Conservation (phyloP, 2,888 invertebrate genomes). For the Ornithoptera priamus region DNA sequence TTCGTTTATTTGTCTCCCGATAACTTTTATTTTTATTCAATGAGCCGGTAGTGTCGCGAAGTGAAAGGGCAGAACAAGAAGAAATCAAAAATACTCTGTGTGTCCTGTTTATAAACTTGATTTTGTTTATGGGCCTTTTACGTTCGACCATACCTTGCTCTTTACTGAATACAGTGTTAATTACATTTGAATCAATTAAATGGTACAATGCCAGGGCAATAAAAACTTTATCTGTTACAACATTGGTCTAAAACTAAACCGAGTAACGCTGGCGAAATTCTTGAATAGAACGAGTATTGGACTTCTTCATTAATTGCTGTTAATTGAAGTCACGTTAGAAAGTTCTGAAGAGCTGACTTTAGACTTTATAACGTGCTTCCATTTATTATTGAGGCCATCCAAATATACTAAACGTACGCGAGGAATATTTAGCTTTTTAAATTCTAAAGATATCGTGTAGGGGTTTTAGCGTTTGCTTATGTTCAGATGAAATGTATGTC, state of each 20-base stretch:
- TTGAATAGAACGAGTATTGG: conserved; percentile 1
- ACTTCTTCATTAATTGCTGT: conserved; percentile 7
- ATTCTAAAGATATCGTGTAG: too few relatives aligned
- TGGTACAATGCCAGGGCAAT: conserved; percentile 15
- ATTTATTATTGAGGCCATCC: neutral
- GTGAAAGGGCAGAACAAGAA: conserved; percentile 11
- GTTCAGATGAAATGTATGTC: too few relatives aligned
- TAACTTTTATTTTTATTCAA: conserved; percentile 18
- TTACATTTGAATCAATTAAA: conserved; percentile 12
- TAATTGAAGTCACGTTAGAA: conserved; percentile 18
- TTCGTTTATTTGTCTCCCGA: conserved; percentile 3
- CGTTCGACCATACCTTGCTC: conserved; percentile 12
- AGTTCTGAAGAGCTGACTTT: neutral
- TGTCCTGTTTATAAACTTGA: conserved; percentile 16
- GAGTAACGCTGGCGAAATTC: conserved; percentile 10
- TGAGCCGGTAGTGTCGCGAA: conserved; percentile 8
- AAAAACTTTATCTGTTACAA: conserved; percentile 8
- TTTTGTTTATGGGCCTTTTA: conserved; percentile 14
- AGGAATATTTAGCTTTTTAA: neutral
- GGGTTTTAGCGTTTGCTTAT: too few relatives aligned
- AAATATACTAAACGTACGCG: neutral
- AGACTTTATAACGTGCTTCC: neutral
- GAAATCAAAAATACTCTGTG: neutral
- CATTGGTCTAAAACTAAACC: conserved; percentile 5
- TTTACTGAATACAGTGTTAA: conserved; percentile 19